A percentile compares a stretch with the other conserved stretches of the same genome.
Evolutionary conservation across 2,797 vertebrate species (phyloP).

Genomic region (Hippocampus kuda): DNA sequence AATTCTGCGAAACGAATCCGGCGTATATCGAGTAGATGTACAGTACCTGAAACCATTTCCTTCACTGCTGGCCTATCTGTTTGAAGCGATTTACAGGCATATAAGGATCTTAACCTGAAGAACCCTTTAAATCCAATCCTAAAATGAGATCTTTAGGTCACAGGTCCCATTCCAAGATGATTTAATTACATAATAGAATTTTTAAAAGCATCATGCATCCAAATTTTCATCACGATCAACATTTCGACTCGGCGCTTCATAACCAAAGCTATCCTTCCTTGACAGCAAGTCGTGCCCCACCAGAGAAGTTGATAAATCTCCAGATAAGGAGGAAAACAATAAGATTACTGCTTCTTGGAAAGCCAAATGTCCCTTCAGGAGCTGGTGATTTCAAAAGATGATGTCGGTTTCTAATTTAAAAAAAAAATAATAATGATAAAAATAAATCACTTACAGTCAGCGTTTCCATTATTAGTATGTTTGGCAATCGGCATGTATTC

Average conservation of each 20-base stretch:
- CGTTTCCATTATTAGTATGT: background rate
- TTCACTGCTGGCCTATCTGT: slow-evolving; percentile 46
- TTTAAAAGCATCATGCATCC: background rate
- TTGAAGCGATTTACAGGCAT: slow-evolving; percentile 69
- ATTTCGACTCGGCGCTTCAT: background rate
- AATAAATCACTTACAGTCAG: too few relatives aligned
- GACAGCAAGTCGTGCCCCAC: too few relatives aligned
- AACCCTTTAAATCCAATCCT: slow-evolving; percentile 73
- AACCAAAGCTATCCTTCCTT: too few relatives aligned
- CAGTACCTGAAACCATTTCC: background rate
- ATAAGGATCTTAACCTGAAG: slow-evolving; percentile 82
- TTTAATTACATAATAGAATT: too few relatives aligned
- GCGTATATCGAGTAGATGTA: too few relatives aligned
- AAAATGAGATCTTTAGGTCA: slow-evolving; percentile 54
- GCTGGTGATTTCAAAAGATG: too few relatives aligned
- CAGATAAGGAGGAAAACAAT: too few relatives aligned
- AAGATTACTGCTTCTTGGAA: too few relatives aligned
- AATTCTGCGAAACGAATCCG: background rate
- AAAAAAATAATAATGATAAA: too few relatives aligned
- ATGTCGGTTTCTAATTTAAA: too few relatives aligned
- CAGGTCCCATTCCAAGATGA: background rate
- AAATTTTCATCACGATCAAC: background rate
- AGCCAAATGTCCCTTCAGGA: too few relatives aligned
- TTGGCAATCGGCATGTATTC: background rate
- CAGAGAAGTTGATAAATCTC: too few relatives aligned